Evolutionary conservation across 2,888 invertebrate genomes (phyloP).

Genomic region (Platycheirus rosarum): DNA sequence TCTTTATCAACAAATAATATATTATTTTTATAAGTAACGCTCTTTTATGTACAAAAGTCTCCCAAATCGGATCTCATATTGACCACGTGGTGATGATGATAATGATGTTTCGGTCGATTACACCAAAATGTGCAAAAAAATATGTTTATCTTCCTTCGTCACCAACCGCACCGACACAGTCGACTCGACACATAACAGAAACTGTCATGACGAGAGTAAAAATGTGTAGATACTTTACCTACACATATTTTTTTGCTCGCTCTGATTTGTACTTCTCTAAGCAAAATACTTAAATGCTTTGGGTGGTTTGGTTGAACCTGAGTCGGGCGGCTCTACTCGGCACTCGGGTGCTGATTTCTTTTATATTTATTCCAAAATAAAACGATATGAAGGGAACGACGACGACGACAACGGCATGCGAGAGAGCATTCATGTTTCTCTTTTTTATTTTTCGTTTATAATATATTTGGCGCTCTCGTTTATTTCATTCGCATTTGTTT

Average conservation of each 20-base stretch:
- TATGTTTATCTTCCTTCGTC: neutral
- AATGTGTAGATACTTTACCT: conserved; percentile 13
- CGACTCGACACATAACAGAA: conserved; percentile 24
- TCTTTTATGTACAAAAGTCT: conserved; percentile 6
- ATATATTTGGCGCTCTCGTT: conserved; percentile 35
- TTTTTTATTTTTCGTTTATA: conserved; percentile 18
- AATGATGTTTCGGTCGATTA: conserved; percentile 68
- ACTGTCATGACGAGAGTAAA: conserved; percentile 36
- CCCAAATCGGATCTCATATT: conserved; percentile 47
- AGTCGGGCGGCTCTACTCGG: too few relatives aligned
- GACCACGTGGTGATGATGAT: conserved; percentile 69
- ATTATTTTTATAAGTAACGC: conserved; percentile 7
- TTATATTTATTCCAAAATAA: conserved; percentile 41
- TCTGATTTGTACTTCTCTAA: conserved; percentile 50
- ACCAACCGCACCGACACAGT: conserved; percentile 7
- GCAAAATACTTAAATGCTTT: conserved; percentile 11
- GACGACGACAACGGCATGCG: conserved; percentile 6
- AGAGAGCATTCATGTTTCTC: conserved; percentile 47
- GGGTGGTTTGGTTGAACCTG: neutral
- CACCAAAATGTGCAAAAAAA: conserved; percentile 53
- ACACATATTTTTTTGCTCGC: conserved; percentile 4
- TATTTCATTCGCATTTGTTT: conserved; percentile 21
- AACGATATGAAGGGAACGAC: conserved; percentile 8
- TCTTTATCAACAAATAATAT: conserved; percentile 18
- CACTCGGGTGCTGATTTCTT: conserved; percentile 37